phyloP scores from a whole-genome alignment of 2,797 vertebrate genomes.

The Tapirus indicus region DNA sequence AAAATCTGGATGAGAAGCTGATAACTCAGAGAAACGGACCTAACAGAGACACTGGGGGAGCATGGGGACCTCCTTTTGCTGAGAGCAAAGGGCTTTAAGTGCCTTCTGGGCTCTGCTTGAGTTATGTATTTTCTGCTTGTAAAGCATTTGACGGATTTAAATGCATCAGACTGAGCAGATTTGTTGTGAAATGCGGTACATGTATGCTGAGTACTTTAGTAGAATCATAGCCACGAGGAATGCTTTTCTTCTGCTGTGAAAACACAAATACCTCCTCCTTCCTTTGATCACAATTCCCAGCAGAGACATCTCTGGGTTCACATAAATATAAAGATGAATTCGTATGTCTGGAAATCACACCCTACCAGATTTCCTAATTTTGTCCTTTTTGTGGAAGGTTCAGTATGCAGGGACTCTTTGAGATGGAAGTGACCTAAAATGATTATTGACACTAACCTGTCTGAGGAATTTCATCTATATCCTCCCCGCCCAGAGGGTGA shows the following conservation, averaged over 20 bases:
- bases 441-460: not conserved
- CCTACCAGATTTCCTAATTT: not conserved
- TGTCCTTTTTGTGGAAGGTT: not conserved
- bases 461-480: not conserved
- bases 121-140: slow-evolving; percentile 62
- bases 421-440: not conserved
- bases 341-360: slow-evolving; percentile 13
- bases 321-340: slow-evolving; percentile 3
- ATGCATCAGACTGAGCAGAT: slow-evolving; percentile 54
- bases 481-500: not conserved
- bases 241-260: slow-evolving; percentile 50
- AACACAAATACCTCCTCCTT: slow-evolving; percentile 8
- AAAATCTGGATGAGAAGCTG: not conserved
- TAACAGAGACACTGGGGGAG: not conserved
- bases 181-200: slow-evolving; percentile 13
- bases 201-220: slow-evolving; percentile 3
- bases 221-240: not conserved
- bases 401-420: not conserved
- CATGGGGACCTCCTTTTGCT: not conserved
- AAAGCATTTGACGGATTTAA: slow-evolving; percentile 52
- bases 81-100: not conserved
- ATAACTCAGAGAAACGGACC: not conserved
- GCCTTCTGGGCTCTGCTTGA: slow-evolving; percentile 9
- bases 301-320: slow-evolving; percentile 57
- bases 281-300: slow-evolving; percentile 40